phyloP scores from a whole-genome alignment of 2,888 invertebrate genomes.

The Neoaliturus tenellus region DNA sequence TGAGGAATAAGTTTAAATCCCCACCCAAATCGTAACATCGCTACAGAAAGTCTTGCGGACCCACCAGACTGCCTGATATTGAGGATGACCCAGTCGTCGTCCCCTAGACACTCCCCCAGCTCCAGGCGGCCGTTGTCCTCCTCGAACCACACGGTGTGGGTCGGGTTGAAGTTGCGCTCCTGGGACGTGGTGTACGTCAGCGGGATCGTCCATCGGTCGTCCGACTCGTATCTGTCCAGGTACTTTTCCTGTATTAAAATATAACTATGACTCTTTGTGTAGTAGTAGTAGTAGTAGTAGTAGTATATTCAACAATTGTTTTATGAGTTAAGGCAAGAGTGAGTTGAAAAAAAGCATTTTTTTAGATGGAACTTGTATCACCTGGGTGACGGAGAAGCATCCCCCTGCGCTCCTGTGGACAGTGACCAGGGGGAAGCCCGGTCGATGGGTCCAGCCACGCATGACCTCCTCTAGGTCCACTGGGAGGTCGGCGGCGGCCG shows the following conservation, averaged over 20 bases:
- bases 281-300: background rate
- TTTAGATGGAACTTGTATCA: too few relatives aligned
- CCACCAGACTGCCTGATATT: conserved; percentile 79
- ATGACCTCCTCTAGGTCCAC: conserved; percentile 76
- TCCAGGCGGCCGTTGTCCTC: conserved; percentile 61
- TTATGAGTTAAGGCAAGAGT: too few relatives aligned
- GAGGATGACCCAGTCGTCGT: conserved; percentile 76
- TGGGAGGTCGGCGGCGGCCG: conserved; percentile 12
- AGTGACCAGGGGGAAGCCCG: conserved; percentile 81
- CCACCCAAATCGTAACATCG: background rate
- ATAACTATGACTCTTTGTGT: background rate
- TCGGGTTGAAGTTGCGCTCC: conserved; percentile 65
- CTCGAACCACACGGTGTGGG: conserved; percentile 48
- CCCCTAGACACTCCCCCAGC: conserved; percentile 67
- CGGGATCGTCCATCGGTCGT: conserved; percentile 77
- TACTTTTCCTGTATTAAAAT: conserved; percentile 47
- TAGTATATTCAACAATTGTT: background rate
- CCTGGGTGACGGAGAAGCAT: conserved; percentile 35
- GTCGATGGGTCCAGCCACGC: conserved; percentile 84
- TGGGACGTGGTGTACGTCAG: conserved; percentile 73
- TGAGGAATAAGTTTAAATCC: too few relatives aligned
- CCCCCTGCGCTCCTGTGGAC: conserved; percentile 69
- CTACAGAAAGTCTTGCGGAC: conserved; percentile 58
- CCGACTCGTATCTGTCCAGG: background rate
- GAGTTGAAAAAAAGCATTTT: too few relatives aligned